Conservation (phyloP, 2,113 vertebrate genomes). For the Siphamia tubifer region DNA sequence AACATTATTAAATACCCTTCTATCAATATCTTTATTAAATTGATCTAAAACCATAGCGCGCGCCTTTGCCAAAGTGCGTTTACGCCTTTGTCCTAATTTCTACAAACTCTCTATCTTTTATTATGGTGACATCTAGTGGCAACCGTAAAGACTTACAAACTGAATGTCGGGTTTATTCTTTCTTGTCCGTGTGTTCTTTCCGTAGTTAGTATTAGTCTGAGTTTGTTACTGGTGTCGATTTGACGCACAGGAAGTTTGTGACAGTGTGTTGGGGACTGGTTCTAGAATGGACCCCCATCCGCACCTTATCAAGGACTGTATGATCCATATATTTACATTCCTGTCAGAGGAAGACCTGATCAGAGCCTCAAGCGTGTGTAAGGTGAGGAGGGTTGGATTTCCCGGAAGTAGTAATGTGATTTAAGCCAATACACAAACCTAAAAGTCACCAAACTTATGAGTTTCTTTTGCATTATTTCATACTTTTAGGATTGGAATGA, state of each 20-base stretch:
- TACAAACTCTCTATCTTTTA: conserved; percentile 4
- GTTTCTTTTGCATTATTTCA: not conserved
- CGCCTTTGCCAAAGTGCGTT: not conserved
- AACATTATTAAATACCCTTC: too few relatives aligned
- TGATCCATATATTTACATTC: conserved; percentile 75
- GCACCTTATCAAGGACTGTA: conserved; percentile 64
- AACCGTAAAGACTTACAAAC: accelerated
- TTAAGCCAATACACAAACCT: not conserved
- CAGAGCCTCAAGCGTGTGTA: conserved; percentile 68
- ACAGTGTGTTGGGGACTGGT: accelerated
- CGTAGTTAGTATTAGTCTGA: conserved; percentile 27
- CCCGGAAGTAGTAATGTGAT: conserved; percentile 51
- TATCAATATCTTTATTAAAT: too few relatives aligned
- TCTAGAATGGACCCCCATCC: not conserved
- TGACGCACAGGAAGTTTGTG: too few relatives aligned
- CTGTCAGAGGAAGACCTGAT: conserved; percentile 70
- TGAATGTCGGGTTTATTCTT: accelerated
- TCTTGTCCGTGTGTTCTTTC: conserved; percentile 33
- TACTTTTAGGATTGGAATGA: conserved; percentile 73
- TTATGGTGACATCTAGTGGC: conserved; percentile 62
- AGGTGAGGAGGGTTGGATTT: conserved; percentile 56
- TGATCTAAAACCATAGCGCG: too few relatives aligned
- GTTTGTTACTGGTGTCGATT: accelerated
- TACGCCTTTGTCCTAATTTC: not conserved
- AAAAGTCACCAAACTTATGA: not conserved